Evolutionary conservation across 2,888 invertebrate genomes (phyloP).

Genomic region (Lathronympha strigana): DNA sequence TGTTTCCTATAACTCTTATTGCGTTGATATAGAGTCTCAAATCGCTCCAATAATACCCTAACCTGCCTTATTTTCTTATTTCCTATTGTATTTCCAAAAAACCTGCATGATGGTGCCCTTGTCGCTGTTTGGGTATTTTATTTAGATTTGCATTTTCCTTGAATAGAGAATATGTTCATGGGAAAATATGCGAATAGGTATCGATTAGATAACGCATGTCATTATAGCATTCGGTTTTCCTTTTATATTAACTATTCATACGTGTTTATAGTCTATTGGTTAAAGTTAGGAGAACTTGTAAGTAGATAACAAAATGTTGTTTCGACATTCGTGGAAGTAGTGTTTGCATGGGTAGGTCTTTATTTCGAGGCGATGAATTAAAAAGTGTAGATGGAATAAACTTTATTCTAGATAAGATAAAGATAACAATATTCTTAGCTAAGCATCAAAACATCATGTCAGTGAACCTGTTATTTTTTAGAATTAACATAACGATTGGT

Average conservation of each 20-base stretch:
- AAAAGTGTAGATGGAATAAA: background rate
- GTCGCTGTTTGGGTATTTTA: background rate
- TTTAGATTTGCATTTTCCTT: conserved; percentile 5
- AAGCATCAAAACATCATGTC: background rate
- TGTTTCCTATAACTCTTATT: background rate
- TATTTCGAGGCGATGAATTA: background rate
- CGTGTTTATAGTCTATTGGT: background rate
- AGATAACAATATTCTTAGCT: background rate
- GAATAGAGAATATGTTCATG: background rate
- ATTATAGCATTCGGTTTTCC: background rate
- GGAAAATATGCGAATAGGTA: conserved; percentile 2
- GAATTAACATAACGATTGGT: too few relatives aligned
- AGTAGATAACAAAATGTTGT: too few relatives aligned
- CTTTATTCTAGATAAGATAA: background rate
- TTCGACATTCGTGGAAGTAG: background rate
- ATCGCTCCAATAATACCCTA: background rate
- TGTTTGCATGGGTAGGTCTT: background rate
- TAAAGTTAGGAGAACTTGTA: too few relatives aligned
- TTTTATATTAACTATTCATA: background rate
- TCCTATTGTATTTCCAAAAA: conserved; percentile 5
- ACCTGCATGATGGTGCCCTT: conserved; percentile 15
- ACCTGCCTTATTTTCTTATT: background rate
- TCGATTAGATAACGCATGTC: background rate
- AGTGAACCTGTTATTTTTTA: too few relatives aligned
- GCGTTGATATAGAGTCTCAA: background rate